Evolutionary conservation across 2,113 vertebrate species (phyloP).

Genomic region (Addax nasomaculatus): DNA sequence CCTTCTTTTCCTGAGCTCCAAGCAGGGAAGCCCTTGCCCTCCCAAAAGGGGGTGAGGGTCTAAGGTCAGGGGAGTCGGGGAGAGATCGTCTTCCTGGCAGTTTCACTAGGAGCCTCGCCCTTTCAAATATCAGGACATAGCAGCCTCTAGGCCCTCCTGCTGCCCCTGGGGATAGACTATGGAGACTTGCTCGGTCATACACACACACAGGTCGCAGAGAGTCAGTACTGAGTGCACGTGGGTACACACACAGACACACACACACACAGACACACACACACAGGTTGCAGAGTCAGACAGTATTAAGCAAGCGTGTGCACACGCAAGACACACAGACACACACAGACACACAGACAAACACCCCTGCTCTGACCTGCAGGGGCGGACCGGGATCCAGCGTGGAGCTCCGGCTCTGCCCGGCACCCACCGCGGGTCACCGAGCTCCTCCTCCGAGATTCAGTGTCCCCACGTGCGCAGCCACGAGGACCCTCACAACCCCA

Average conservation of each 20-base stretch:
- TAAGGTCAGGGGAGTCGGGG: not conserved
- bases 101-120: not conserved
- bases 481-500: too few relatives aligned
- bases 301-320: not conserved
- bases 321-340: too few relatives aligned
- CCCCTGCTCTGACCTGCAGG: not conserved
- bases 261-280: not conserved
- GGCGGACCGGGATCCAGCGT: not conserved
- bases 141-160: too few relatives aligned
- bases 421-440: not conserved
- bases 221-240: not conserved
- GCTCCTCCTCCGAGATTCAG: not conserved
- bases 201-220: not conserved
- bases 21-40: not conserved
- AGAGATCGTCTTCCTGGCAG: not conserved
- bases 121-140: not conserved
- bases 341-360: too few relatives aligned
- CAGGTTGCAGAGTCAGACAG: not conserved
- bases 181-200: not conserved
- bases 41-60: not conserved
- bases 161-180: fast-evolving
- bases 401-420: not conserved
- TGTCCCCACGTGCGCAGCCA: not conserved
- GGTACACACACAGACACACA: not conserved
- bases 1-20: not conserved